Evolutionary conservation across 2,113 vertebrate species (phyloP).

Genomic region (Gulo gulo): DNA sequence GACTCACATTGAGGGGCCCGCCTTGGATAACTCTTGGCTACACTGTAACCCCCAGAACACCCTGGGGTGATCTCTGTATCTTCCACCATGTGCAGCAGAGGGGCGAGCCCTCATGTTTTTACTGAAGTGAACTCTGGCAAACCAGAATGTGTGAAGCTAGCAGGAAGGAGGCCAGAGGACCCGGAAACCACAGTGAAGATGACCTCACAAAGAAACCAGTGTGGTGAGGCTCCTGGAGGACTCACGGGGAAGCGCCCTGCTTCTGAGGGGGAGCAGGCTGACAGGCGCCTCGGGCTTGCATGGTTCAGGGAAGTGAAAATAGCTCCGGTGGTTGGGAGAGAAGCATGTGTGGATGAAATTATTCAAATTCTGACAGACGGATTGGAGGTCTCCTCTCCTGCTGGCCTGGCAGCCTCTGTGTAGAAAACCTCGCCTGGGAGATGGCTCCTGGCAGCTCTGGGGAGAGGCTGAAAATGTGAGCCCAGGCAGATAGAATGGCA

Average conservation of each 20-base stretch:
- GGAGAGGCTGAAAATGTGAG: background rate
- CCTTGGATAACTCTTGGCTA: background rate
- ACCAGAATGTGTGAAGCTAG: background rate
- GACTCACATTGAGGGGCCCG: background rate
- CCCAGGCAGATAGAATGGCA: background rate
- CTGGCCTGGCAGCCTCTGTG: background rate
- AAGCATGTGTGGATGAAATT: background rate
- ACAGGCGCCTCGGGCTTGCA: background rate
- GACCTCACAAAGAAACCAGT: constrained; percentile 33
- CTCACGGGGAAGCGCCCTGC: background rate
- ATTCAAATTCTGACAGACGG: constrained; percentile 13
- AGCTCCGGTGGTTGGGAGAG: background rate
- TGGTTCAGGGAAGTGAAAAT: background rate
- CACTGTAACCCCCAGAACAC: too few relatives aligned
- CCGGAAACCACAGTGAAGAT: constrained; percentile 7
- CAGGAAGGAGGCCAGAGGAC: constrained; percentile 43
- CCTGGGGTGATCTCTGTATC: background rate
- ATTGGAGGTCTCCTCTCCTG: constrained; percentile 9
- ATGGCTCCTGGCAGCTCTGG: background rate
- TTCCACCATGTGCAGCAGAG: too few relatives aligned
- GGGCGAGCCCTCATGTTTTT: background rate
- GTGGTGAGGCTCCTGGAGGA: background rate
- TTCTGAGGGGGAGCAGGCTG: background rate
- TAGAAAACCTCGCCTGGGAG: background rate
- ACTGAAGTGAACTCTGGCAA: constrained; percentile 2